phyloP scores from a whole-genome alignment of 2,113 vertebrate genomes.

The Colistium nudipinnis region DNA sequence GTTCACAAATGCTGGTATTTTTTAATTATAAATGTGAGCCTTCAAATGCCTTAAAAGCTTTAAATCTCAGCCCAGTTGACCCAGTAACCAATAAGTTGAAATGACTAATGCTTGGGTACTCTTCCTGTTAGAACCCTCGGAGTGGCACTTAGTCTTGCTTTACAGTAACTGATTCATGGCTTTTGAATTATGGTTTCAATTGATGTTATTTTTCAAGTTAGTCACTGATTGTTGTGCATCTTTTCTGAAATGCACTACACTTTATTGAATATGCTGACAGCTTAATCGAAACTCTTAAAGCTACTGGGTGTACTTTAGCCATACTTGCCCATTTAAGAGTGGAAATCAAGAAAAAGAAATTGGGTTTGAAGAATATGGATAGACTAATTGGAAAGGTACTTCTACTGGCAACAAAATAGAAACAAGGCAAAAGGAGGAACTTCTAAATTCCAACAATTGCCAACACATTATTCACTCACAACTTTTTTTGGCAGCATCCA shows the following conservation, averaged over 20 bases:
- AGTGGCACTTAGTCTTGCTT: not conserved
- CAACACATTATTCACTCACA: slow-evolving; percentile 81
- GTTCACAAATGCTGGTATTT: too few relatives aligned
- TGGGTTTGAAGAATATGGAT: not conserved
- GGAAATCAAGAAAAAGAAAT: not conserved
- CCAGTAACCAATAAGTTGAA: not conserved
- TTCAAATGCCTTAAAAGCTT: not conserved
- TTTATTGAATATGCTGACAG: not conserved
- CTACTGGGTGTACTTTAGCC: too few relatives aligned
- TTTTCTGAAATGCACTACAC: not conserved
- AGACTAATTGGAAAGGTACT: not conserved
- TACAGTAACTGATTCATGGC: not conserved
- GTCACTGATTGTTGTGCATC: not conserved
- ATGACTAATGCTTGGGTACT: not conserved
- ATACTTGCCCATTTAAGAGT: not conserved
- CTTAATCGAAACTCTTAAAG: not conserved
- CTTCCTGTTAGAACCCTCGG: not conserved
- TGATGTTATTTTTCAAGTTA: not conserved
- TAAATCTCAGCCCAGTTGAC: not conserved
- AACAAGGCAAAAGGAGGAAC: not conserved
- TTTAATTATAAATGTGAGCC: not conserved
- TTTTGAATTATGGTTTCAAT: not conserved
- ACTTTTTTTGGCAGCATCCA: slow-evolving; percentile 88
- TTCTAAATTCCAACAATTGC: too few relatives aligned
- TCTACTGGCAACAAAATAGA: not conserved